Evolutionary conservation across 2,888 invertebrate species (phyloP), one percentile per base, ranked within the genome.

Genomic region (Ischnus inquisitorius): DNA sequence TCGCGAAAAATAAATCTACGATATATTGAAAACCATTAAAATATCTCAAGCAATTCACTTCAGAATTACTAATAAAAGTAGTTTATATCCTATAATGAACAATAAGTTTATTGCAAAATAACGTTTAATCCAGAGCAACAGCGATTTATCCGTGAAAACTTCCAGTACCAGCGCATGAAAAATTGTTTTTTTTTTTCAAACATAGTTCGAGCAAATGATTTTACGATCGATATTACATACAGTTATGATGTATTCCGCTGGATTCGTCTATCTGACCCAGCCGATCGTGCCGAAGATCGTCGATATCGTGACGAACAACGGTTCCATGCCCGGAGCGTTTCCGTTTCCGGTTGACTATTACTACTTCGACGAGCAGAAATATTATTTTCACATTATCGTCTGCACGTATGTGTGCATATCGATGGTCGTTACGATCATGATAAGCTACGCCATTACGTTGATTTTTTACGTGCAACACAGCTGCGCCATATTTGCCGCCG

Each of bases 401-500:
- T n/a, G 28, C 12, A 34, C 39, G 12, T 48, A n/a, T 19, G 14
- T 10, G 0, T 28, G 6, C 19, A 22, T 41, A 10, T 8, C 41
- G 0, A n/a, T 12, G 3, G 12, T 67, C 1, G 3, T 67, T 2
- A 14, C 14, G 6, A 22, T 46, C 22, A 8, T 3, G 10, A 41
- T 51, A 25, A 57, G 68, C 4, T n/a, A 46, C 12, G 51, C 67
- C 16, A 28, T 75, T 1, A 75, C 75, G 54, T 39, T 76, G 22
- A 69, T 76, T 12, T 19, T 51, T 51, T 76, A 81, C 43, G 43
- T 64, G 12, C 76, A 76, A 54, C 81, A 81, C 16, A 39, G 34
- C 34, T 76, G 75, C 48, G 75, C 62, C n/a, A 81, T 81, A 51
- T 81, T 81, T n/a, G 75, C 81, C 6, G 76, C 81, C 19, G 1